A percentile compares a stretch with the other conserved stretches of the same genome.
Conservation (phyloP, 2,113 vertebrate species). For the Vanacampus margaritifer region DNA sequence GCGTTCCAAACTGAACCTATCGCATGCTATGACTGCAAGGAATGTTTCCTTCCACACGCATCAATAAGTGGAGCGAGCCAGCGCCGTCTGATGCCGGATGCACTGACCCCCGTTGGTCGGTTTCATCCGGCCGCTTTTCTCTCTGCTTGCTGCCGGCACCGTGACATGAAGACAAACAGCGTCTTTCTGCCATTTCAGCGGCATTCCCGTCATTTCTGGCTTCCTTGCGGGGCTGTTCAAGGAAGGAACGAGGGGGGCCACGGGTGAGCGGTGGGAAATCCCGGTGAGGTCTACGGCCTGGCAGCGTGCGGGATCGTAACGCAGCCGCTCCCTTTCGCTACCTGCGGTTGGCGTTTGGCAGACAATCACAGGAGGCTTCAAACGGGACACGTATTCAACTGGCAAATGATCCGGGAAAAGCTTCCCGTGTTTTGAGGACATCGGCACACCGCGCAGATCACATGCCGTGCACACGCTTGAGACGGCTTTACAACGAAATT, state of each 20-base stretch:
- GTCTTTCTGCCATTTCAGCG: slow-evolving; percentile 64
- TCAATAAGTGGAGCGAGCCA: neutral
- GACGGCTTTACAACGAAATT: neutral
- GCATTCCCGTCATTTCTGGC: slow-evolving; percentile 52
- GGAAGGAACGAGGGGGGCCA: slow-evolving; percentile 49
- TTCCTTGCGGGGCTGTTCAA: slow-evolving; percentile 50
- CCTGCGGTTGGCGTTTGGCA: slow-evolving; percentile 61
- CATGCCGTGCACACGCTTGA: neutral
- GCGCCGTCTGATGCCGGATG: slow-evolving; percentile 41
- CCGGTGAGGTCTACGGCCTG: slow-evolving; percentile 68
- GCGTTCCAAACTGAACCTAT: slow-evolving; percentile 40
- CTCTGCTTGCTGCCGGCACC: slow-evolving; percentile 61
- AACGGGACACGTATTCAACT: slow-evolving; percentile 61
- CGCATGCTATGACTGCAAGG: slow-evolving; percentile 28
- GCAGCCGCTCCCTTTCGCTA: slow-evolving; percentile 40
- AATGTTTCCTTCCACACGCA: slow-evolving; percentile 27
- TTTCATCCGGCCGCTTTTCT: slow-evolving; percentile 54
- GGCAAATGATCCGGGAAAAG: slow-evolving; percentile 54
- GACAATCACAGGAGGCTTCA: slow-evolving; percentile 60
- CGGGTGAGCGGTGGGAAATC: slow-evolving; percentile 71
- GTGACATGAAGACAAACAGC: slow-evolving; percentile 54
- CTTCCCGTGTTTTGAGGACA: slow-evolving; percentile 40
- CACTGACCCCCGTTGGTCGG: slow-evolving; percentile 48
- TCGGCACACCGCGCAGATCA: slow-evolving; percentile 55
- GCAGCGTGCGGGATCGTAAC: slow-evolving; percentile 52